Evolutionary conservation across 2,113 vertebrate species (phyloP), one percentile per base, ranked within the genome.

Genomic region (Macroglossus sobrinus): DNA sequence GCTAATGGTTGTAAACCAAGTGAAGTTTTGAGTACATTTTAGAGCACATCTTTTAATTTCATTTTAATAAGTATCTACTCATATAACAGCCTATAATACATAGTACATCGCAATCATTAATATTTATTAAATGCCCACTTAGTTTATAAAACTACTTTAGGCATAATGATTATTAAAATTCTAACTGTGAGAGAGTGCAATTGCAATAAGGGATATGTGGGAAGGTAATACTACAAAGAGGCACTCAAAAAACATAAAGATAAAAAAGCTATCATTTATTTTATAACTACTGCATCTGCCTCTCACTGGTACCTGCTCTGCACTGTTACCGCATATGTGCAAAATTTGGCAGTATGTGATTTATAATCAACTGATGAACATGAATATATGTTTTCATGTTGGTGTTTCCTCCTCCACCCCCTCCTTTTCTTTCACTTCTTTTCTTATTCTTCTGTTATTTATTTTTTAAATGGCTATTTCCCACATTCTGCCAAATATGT

Each of bases 401-500:
- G 0, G 6, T 22, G 15, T 84, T 92, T 76, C 55, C 64, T 96
- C 38, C 40, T 90, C 61, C 28, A 35, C 16, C 76, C 86, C 57
- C 59, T 88, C 28, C 40, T 53, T 64, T 79, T 72, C 43, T 61
- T 75, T 97, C 14, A 57, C 28, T 69, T 79, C 53, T 76, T 89
- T 68, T 88, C 43, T 74, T 68, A 19, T 59, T 79, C 76, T 89
- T 84, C 84, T 90, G 91, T 75, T 74, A 15, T 81, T 96, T 91
- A 57, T 76, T 92, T 75, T 87, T 45, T 69, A 53, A 91, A 94
- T 89, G 75, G 12, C 43, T 79, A 24, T 86, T 96, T 95, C 50
- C 97, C 86, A 47, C 43, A 43, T 82, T 93, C 82, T 89, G 79
- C 59, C 75, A 93, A 84, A 90, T 38, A 95, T 55, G 53, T 89